phyloP scores from a whole-genome alignment of 2,113 vertebrate genomes.

The Indicator maculatus region DNA sequence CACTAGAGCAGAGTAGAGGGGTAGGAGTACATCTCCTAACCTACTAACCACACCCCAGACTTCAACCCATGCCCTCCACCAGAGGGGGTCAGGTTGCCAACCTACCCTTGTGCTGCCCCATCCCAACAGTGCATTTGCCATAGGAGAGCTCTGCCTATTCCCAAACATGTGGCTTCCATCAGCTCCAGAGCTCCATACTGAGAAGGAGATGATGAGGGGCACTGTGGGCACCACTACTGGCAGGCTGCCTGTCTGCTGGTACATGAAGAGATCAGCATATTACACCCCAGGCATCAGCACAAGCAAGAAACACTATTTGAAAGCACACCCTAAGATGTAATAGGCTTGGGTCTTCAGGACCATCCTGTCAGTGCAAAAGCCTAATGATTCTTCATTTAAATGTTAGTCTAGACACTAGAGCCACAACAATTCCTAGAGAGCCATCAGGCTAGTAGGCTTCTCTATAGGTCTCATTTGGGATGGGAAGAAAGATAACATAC shows the following conservation, averaged over 20 bases:
- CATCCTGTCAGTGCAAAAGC: neutral
- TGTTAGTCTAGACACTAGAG: neutral
- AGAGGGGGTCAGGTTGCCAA: fast-evolving
- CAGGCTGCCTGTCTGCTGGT: neutral
- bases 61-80: no score
- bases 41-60: no score
- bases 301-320: neutral
- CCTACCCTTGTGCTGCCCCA: neutral
- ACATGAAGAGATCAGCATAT: fast-evolving
- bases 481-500: neutral
- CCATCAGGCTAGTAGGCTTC: neutral
- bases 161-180: neutral
- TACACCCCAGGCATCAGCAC: fast-evolving
- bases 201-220: neutral
- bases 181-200: fast-evolving
- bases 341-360: neutral
- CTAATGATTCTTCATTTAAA: neutral
- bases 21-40: no score
- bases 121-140: fast-evolving
- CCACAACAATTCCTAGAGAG: neutral
- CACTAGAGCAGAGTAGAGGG: no score
- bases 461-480: neutral
- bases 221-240: neutral
- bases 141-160: neutral
- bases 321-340: neutral